Evolutionary conservation across 2,113 vertebrate genomes (phyloP), one percentile per base, ranked within the genome.

Genomic region (Engraulis encrasicolus): DNA sequence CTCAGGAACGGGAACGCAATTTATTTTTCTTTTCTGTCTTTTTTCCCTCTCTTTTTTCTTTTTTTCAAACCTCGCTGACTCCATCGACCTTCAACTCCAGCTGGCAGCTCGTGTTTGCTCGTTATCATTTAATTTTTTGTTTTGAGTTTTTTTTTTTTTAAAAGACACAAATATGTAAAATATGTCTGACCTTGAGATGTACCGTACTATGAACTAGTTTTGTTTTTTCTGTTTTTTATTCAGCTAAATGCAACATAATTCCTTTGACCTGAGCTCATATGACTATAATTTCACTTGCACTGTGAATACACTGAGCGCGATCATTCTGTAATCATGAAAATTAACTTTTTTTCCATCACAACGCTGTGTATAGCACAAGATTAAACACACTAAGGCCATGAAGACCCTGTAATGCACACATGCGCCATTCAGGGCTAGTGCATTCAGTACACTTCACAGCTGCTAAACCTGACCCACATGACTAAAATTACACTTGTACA

Each of bases 1-100:
- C 31, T 74, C 66, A 2, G 27, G 66, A 27, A 36, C 27, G 23
- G 1, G 66, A 27, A n/a, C n/a, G n/a, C n/a, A n/a, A n/a, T n/a
- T n/a, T n/a, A n/a, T n/a, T n/a, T n/a, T n/a, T n/a, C n/a, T n/a
- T n/a, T n/a, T n/a, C n/a, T n/a, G n/a, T n/a, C n/a, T n/a, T n/a
- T n/a, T n/a, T n/a, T n/a, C n/a, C n/a, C n/a, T n/a, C n/a, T n/a
- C n/a, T n/a, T n/a, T n/a, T n/a, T n/a, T n/a, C n/a, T 45, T 45
- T 45, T 74, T 74, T 74, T 14, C n/a, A n/a, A n/a, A n/a, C n/a
- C n/a, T n/a, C n/a, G 66, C 27, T 74, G 66, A 74, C 66, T 34
- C 31, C 27, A 74, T 74, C 31, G 66, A 74, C 66, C 66, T 74
- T 74, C 66, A 34, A 4, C 66, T 74, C 27, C 66, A 74, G 27